phyloP scores from a whole-genome alignment of 2,113 vertebrate genomes.

The Oxyura jamaicensis region DNA sequence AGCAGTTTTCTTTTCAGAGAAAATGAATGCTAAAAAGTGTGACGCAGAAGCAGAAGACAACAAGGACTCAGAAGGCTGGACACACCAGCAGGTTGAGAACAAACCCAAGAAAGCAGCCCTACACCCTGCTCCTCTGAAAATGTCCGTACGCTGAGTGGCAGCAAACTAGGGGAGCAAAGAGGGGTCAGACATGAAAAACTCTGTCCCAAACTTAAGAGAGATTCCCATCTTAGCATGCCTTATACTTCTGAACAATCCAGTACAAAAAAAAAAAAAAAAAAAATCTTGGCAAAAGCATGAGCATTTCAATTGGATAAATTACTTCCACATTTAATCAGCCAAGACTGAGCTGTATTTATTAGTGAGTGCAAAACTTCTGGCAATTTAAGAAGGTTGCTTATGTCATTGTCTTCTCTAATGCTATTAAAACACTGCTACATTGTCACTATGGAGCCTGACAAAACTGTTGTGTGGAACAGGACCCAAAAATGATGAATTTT shows the following conservation, averaged over 20 bases:
- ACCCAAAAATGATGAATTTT: slow-evolving; percentile 1
- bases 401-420: slow-evolving; percentile 11
- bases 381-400: background rate
- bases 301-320: slow-evolving; percentile 37
- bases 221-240: background rate
- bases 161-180: background rate
- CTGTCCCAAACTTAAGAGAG: background rate
- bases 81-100: background rate
- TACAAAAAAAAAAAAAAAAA: background rate
- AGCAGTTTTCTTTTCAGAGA: background rate
- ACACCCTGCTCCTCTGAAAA: background rate
- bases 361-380: slow-evolving; percentile 23
- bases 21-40: background rate
- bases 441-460: slow-evolving; percentile 23
- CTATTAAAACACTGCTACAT: background rate
- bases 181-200: background rate
- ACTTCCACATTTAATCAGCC: slow-evolving; percentile 60
- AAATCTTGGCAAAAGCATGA: slow-evolving; percentile 12
- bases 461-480: background rate
- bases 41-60: background rate
- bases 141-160: background rate
- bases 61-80: background rate
- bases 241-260: background rate
- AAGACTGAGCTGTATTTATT: slow-evolving; percentile 13
- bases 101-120: background rate